A percentile compares a stretch with the other conserved stretches of the same genome.
These are phyloP conservation scores for Drosophila bocqueti DNA, from an alignment of 1,140 invertebrate species.

Conservation along the genomic window DNA sequence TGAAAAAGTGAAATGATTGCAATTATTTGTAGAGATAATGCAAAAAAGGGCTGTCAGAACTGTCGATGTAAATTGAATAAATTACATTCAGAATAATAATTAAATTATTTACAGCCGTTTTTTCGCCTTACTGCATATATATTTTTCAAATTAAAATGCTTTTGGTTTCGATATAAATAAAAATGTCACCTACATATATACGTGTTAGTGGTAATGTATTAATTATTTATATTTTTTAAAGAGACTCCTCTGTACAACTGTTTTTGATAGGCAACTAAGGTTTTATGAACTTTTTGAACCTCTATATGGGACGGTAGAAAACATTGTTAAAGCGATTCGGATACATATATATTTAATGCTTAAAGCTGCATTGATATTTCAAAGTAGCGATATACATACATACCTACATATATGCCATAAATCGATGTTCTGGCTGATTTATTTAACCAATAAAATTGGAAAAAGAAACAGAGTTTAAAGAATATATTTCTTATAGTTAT, in stretches of 20 bases:
- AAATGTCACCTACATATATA: background rate
- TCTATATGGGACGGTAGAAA: too few species aligned
- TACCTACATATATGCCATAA: too few species aligned
- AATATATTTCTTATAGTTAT: too few species aligned
- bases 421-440: too few species aligned
- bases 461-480: too few species aligned
- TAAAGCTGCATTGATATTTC: too few species aligned
- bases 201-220: background rate
- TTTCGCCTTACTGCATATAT: background rate
- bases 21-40: constrained; percentile 21
- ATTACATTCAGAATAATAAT: constrained; percentile 16
- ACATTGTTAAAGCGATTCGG: too few species aligned
- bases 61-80: constrained; percentile 10
- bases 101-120: constrained; percentile 2
- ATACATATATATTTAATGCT: too few species aligned
- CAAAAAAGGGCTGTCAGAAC: constrained; percentile 9
- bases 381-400: too few species aligned
- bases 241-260: background rate
- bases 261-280: background rate
- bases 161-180: background rate
- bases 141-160: constrained; percentile 4
- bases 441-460: too few species aligned
- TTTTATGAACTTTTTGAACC: too few species aligned
- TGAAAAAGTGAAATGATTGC: constrained; percentile 23
- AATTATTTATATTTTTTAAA: constrained; percentile 1